Evolutionary conservation across 2,888 invertebrate genomes (phyloP), one percentile per base, ranked within the genome.

Genomic region (Cryptocheilus praepositus): DNA sequence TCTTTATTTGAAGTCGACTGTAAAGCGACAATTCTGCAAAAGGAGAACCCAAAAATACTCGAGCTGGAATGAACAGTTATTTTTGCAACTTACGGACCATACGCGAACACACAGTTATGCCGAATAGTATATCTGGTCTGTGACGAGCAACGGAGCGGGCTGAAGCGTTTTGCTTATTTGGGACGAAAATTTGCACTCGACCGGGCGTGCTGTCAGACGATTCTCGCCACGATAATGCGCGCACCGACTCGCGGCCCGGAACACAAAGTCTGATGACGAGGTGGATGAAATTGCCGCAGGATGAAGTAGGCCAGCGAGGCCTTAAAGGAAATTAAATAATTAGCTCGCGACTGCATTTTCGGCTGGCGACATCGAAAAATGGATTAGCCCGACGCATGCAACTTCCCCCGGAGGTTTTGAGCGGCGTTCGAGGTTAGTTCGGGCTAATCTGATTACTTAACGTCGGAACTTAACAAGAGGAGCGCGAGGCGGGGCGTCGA

Each of bases 381-480:
- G 77, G 75, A 77, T 77, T 77, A 77, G 73, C 75, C 67, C 56
- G 61, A 51, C 55, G 28, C 53, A 54, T 43, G 63, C 36, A 56
- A 57, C 66, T 69, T 66, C 63, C 64, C 69, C 67, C 36, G 36
- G 67, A 73, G 67, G 78, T 80, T 68, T 76, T 69, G 67, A 67
- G 64, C 64, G 67, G 60, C 73, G 63, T 73, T 73, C 67, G 76
- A 73, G 79, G 71, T 75, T 76, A 73, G 73, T 78, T 71, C 71
- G 67, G 53, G 71, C 70, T 78, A 79, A 78, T 76, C 79, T 72
- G 76, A 79, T 78, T 76, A 76, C 76, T 79, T 79, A 74, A 76
- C 78, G 78, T 71, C 67, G 57, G 68, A 75, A 73, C 73, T 78
- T 73, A 75, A 77, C 76, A 71, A 77, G 73, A 73, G 64, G 64